Evolutionary conservation across 2,888 invertebrate genomes (phyloP), one percentile per base, ranked within the genome.

Genomic region (Uropetala carovei): DNA sequence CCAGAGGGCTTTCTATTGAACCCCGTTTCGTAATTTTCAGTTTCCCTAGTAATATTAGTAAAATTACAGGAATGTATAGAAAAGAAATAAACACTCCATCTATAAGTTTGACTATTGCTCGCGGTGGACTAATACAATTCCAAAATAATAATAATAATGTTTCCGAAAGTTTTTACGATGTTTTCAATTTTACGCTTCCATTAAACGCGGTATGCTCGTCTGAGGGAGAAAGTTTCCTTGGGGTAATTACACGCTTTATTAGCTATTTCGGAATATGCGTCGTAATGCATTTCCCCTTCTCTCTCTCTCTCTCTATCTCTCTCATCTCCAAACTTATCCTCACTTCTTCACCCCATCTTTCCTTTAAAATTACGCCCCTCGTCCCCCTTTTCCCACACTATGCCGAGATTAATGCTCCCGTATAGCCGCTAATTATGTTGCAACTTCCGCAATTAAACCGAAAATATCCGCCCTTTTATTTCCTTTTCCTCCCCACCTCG

Each of bases 401-500:
- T 11, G 43, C 60, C 11, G 64, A 89, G 89, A 89, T 89, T 64
- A 89, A 89, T 89, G n/a, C 18, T 68, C 89, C 43, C n/a, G 57
- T 56, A 16, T 4, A 57, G 83, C 83, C 83, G 64, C 89, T 89
- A 89, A 89, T 89, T 89, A 64, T 89, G 64, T 43, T 30, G 43
- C 64, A 89, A 89, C 89, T 89, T 64, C 89, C 89, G 64, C 89
- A 89, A 89, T 89, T 89, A 89, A 89, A 89, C 89, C 43, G 89
- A 30, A 43, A 60, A 59, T 89, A 68, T 64, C 27, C 27, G 16
- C 10, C 27, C 22, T 75, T 75, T 75, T 75, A 18, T 75, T 75
- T 13, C 9, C 1, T 43, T 43, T 43, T 5, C 43, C 43, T 5
- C 43, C 43, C 43, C 5, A 43, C 43, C 43, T 43, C 43, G 43